These are phyloP conservation scores for Peromyscus californicus DNA, from an alignment of 2,113 vertebrate species.

Conservation along the genomic window DNA sequence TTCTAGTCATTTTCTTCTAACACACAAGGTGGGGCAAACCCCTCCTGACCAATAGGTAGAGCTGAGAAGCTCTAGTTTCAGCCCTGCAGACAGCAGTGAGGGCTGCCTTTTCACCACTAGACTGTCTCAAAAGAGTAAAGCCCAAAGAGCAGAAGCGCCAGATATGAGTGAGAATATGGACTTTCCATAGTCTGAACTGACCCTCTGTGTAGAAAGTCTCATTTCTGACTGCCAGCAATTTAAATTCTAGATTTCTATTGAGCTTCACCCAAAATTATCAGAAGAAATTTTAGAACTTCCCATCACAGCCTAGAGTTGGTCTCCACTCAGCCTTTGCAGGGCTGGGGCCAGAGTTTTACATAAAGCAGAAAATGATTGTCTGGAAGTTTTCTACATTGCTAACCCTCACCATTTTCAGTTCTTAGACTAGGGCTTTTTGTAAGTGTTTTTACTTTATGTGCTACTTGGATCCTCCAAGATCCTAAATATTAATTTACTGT, in stretches of 20 bases:
- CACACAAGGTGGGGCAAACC: not conserved
- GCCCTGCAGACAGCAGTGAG: not conserved
- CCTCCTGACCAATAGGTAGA: not conserved
- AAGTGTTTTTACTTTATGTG: not conserved
- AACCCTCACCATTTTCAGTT: not conserved
- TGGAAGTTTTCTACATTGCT: not conserved
- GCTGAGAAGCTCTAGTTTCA: not conserved
- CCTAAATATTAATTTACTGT: not conserved
- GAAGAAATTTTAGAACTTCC: not conserved
- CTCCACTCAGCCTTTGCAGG: not conserved
- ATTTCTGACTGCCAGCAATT: not conserved
- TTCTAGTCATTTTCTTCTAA: not conserved
- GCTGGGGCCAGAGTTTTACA: not conserved
- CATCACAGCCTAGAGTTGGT: not conserved
- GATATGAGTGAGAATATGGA: not conserved
- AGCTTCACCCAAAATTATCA: not conserved
- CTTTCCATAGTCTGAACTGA: not conserved
- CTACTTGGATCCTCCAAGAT: not conserved
- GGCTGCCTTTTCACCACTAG: not conserved
- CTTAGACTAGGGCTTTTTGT: not conserved
- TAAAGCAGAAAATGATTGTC: not conserved
- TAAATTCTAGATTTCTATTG: not conserved
- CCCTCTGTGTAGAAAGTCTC: not conserved
- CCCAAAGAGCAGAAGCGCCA: too few species aligned
- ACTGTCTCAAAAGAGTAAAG: too few species aligned